phyloP scores from a whole-genome alignment of 1,140 invertebrate genomes.

The Cherax destructor region DNA sequence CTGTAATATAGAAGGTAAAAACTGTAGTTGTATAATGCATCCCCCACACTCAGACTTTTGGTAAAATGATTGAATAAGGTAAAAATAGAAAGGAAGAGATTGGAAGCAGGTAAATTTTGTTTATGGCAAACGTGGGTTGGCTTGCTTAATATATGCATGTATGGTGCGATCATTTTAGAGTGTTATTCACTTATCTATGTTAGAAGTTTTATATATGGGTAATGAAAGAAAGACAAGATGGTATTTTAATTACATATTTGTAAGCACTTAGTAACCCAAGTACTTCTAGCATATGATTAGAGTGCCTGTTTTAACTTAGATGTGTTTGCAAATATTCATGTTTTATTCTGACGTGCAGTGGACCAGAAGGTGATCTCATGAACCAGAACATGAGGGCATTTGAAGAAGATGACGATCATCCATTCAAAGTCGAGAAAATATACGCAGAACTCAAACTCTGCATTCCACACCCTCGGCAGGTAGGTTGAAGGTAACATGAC shows the following conservation, averaged over 20 bases:
- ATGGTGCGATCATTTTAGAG: conserved; percentile 19
- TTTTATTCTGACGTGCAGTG: conserved; percentile 59
- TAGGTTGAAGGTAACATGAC: neutral
- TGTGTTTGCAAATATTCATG: conserved; percentile 35
- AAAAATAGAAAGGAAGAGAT: conserved; percentile 4
- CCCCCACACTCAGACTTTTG: neutral
- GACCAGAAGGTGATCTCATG: conserved; percentile 20
- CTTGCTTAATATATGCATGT: conserved; percentile 45
- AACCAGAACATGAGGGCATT: neutral
- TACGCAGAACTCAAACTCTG: conserved; percentile 54
- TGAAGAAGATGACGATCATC: conserved; percentile 32
- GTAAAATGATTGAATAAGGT: neutral
- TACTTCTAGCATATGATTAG: conserved; percentile 12
- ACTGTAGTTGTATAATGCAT: too few species aligned
- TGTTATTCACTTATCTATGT: neutral
- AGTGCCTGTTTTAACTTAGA: conserved; percentile 5
- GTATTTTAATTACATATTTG: too few species aligned
- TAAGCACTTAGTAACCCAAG: too few species aligned
- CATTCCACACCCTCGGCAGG: conserved; percentile 23
- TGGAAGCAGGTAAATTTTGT: neutral
- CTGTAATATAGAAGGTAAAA: too few species aligned
- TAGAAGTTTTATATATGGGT: neutral
- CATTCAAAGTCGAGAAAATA: conserved; percentile 35
- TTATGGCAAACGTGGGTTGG: conserved; percentile 23
- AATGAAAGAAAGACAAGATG: neutral